phyloP scores from a whole-genome alignment of 1,140 invertebrate species.

The Wasmannia auropunctata region DNA sequence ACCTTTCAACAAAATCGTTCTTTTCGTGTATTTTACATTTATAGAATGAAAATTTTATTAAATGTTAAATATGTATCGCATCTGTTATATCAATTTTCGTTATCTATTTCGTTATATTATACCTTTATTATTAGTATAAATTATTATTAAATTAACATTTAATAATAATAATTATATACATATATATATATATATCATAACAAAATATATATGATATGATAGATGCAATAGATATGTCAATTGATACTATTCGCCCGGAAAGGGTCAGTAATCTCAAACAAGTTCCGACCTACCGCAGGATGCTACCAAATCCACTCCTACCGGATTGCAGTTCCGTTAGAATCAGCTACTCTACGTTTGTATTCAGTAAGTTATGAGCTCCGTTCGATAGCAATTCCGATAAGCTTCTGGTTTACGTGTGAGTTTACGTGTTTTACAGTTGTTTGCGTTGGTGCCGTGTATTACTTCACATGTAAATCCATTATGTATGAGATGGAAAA shows the following conservation, averaged over 20 bases:
- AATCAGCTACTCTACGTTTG: neutral
- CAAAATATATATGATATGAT: neutral
- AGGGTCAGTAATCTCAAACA: neutral
- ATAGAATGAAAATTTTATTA: too few relatives aligned
- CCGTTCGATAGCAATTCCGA: conserved; percentile 40
- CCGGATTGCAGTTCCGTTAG: conserved; percentile 3
- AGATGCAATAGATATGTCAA: neutral
- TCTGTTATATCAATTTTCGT: too few relatives aligned
- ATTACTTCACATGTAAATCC: conserved; percentile 35
- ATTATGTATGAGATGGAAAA: conserved; percentile 51
- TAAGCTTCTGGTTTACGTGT: conserved; percentile 30
- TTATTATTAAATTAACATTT: too few relatives aligned
- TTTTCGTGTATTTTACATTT: too few relatives aligned
- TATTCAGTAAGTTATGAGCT: conserved; percentile 37
- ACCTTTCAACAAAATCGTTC: too few relatives aligned
- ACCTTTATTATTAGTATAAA: too few relatives aligned
- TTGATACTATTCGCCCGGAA: neutral
- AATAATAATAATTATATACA: too few relatives aligned
- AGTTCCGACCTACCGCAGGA: neutral
- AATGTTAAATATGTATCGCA: too few relatives aligned
- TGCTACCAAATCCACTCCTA: neutral
- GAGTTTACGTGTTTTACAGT: conserved; percentile 37
- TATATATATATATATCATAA: too few relatives aligned
- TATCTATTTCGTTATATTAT: too few relatives aligned
- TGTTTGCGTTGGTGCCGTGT: neutral